Percentiles rank a stretch among this genome's conserved stretches.
Conservation (phyloP, 2,113 vertebrate genomes). For the Lipotes vexillifer region DNA sequence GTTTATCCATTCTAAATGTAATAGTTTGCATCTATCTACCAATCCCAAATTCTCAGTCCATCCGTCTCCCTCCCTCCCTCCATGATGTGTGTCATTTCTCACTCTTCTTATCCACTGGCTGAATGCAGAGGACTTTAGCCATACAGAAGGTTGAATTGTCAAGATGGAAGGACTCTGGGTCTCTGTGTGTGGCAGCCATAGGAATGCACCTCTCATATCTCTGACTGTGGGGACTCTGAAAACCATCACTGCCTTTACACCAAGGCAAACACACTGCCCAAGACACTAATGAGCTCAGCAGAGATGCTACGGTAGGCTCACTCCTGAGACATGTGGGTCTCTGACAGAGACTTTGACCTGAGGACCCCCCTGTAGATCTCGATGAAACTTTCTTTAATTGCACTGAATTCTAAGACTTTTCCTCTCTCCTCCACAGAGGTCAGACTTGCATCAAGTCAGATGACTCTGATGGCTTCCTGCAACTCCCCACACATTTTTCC, state of each 20-base stretch:
- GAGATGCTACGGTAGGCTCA: not conserved
- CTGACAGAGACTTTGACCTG: not conserved
- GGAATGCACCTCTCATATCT: not conserved
- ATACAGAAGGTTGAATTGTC: not conserved
- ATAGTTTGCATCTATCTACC: too few relatives aligned
- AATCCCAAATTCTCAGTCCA: too few relatives aligned
- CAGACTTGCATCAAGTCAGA: not conserved
- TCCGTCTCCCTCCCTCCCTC: too few relatives aligned
- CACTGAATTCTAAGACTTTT: not conserved
- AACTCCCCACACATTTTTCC: not conserved
- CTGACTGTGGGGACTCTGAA: not conserved
- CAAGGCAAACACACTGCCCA: not conserved
- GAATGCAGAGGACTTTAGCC: not conserved
- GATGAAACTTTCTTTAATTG: not conserved
- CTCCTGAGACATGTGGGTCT: not conserved
- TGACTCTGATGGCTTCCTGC: not conserved
- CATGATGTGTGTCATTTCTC: not conserved
- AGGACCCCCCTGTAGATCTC: not conserved
- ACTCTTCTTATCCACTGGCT: not conserved
- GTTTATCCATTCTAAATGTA: too few relatives aligned
- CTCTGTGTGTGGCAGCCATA: too few relatives aligned
- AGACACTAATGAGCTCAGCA: not conserved
- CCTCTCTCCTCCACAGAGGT: not conserved
- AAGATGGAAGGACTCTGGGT: not conserved
- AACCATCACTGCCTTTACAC: not conserved